Conservation (phyloP, 1,140 invertebrate species). For the Sitobion miscanthi region DNA sequence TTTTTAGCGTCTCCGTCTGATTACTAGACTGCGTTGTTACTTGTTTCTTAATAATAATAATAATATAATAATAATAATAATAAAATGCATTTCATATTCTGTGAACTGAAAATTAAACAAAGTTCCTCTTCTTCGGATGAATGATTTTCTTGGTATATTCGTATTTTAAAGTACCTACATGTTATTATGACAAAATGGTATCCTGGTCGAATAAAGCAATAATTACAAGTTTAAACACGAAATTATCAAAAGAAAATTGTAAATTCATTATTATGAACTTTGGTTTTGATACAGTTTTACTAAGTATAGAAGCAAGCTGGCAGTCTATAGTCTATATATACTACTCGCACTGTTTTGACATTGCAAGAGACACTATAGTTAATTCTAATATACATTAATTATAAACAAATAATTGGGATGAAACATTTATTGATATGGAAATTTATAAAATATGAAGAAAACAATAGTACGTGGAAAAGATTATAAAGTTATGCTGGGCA, state of each 20-base stretch:
- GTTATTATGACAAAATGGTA: neutral
- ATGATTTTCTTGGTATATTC: neutral
- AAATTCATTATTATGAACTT: neutral
- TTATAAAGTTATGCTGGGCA: neutral
- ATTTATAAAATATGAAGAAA: neutral
- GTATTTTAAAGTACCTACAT: neutral
- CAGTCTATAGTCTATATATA: neutral
- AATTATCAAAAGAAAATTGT: neutral
- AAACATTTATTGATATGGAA: neutral
- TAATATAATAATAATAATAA: neutral
- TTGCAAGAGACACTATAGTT: neutral
- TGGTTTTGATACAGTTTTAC: neutral
- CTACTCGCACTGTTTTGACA: neutral
- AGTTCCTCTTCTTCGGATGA: neutral
- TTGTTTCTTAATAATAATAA: neutral
- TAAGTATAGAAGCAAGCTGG: neutral
- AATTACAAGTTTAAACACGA: neutral
- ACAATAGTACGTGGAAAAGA: neutral
- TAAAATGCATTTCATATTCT: neutral
- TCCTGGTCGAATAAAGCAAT: neutral
- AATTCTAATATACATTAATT: neutral
- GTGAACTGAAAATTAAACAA: neutral
- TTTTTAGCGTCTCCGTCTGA: neutral
- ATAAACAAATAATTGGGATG: neutral
- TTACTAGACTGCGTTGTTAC: neutral